These are phyloP conservation scores for Spilarctia lutea DNA, from an alignment of 2,888 invertebrate species.

Conservation along the genomic window DNA sequence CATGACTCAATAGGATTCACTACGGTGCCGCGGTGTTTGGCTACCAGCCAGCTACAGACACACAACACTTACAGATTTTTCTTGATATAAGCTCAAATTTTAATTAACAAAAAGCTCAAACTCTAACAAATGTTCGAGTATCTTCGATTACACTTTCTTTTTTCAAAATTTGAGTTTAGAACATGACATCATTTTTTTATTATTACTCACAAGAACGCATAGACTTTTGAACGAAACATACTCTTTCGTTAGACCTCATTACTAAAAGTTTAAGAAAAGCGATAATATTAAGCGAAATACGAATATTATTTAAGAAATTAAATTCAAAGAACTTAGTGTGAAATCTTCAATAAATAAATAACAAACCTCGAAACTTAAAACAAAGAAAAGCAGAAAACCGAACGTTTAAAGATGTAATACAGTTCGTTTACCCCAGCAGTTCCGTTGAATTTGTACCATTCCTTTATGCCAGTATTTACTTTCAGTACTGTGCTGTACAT, in stretches of 20 bases:
- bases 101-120: slow-evolving; percentile 11
- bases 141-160: background rate
- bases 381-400: slow-evolving; percentile 34
- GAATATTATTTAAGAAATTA: background rate
- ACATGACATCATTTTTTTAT: background rate
- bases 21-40: slow-evolving; percentile 30
- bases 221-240: background rate
- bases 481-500: slow-evolving; percentile 8
- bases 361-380: slow-evolving; percentile 8
- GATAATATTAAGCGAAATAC: background rate
- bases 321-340: background rate
- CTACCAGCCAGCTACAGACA: slow-evolving; percentile 24
- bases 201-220: background rate
- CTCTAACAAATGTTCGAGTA: background rate
- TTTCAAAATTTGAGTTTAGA: slow-evolving; percentile 6
- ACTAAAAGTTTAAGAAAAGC: background rate
- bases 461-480: slow-evolving; percentile 26
- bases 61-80: slow-evolving; percentile 27
- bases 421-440: slow-evolving; percentile 48
- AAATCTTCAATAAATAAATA: background rate
- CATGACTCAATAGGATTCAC: slow-evolving; percentile 27
- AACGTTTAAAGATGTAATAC: slow-evolving; percentile 25
- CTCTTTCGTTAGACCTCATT: background rate
- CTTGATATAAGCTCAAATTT: slow-evolving; percentile 12
- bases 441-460: slow-evolving; percentile 46